These are phyloP conservation scores for Catharus fuscescens DNA, from an alignment of 2,113 vertebrate species.

Conservation along the genomic window DNA sequence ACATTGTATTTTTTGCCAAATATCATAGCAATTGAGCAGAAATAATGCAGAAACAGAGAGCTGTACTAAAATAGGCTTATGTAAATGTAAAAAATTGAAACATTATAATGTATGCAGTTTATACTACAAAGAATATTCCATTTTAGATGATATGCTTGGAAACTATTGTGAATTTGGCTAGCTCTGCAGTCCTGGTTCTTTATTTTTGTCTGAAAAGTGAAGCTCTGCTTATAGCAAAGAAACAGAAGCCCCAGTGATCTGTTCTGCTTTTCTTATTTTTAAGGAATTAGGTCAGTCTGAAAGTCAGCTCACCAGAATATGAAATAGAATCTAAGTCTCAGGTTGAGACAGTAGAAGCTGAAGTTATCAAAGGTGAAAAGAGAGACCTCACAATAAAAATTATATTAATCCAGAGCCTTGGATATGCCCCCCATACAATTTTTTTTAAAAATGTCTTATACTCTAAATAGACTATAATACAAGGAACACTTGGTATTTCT, in stretches of 20 bases:
- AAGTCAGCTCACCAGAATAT: neutral
- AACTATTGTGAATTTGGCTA: neutral
- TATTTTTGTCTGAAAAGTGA: neutral
- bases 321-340: neutral
- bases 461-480: neutral
- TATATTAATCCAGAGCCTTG: neutral
- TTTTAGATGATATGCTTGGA: neutral
- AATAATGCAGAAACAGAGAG: neutral
- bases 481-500: neutral
- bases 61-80: neutral
- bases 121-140: neutral
- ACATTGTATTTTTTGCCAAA: neutral
- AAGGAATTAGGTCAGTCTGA: neutral
- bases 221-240: neutral
- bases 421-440: fast-evolving
- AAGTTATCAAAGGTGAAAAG: neutral
- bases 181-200: neutral
- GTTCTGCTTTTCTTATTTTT: neutral
- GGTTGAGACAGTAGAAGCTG: neutral
- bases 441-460: neutral
- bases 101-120: neutral
- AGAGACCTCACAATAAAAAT: neutral
- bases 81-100: neutral
- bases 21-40: neutral
- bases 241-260: neutral